phyloP scores from a whole-genome alignment of 2,888 invertebrate genomes.

The Dynastes hyllus region DNA sequence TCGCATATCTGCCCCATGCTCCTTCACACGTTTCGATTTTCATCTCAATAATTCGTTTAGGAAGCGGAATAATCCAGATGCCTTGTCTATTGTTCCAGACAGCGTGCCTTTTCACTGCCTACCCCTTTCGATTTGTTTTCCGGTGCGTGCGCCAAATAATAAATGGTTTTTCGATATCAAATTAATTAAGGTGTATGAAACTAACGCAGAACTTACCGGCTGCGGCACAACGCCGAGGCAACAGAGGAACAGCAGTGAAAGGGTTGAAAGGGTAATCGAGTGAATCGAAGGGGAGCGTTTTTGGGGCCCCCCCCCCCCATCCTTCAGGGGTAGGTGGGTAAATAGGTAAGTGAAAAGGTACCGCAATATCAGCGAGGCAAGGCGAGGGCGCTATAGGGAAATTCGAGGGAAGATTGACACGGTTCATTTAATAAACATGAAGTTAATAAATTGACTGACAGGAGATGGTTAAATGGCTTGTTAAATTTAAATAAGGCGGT shows the following conservation, averaged over 20 bases:
- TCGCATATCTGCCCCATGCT: neutral
- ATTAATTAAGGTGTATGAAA: slow-evolving; percentile 31
- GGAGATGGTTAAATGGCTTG: slow-evolving; percentile 20
- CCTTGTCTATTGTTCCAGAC: slow-evolving; percentile 2
- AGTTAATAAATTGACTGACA: slow-evolving; percentile 32
- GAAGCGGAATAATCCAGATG: slow-evolving; percentile 27
- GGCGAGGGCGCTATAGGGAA: neutral
- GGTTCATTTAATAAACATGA: slow-evolving; percentile 39
- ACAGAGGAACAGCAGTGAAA: neutral
- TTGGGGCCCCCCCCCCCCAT: no score
- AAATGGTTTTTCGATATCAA: slow-evolving; percentile 41
- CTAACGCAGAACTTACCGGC: neutral
- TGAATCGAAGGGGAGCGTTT: slow-evolving; percentile 11
- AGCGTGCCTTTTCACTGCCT: neutral
- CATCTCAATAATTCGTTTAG: neutral
- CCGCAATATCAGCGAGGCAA: neutral
- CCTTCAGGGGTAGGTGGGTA: neutral
- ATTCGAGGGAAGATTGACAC: slow-evolving; percentile 28
- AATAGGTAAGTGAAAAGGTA: neutral
- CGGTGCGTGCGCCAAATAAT: neutral
- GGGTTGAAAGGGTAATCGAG: slow-evolving; percentile 28
- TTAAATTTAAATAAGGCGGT: slow-evolving; percentile 19
- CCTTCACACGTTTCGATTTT: neutral
- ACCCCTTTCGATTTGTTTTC: neutral
- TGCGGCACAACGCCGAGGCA: neutral